Base-by-base conservation (phyloP, 2,797 vertebrate species). In the Leptatherina wallacei region DNA sequence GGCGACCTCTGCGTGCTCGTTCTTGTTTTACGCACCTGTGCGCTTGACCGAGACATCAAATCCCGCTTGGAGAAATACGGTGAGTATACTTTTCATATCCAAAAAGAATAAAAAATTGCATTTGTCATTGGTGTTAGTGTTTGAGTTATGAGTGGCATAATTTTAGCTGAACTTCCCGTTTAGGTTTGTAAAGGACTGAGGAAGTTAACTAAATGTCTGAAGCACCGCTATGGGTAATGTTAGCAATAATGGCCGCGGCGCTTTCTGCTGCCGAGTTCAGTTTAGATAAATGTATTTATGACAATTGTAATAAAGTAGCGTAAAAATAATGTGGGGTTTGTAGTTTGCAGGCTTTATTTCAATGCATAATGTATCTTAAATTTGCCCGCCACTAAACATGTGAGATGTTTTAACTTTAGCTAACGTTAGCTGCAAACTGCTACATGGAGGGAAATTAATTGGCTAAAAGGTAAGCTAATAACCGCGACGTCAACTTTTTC, bases 251-350 rank as follows among this genome's bases (percentile, higher is more conserved):
- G 13, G 16, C 10, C 22, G 3, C 18, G 22, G 32, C n/a, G 47
- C 12, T 14, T 11, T 38, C 11, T 36, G 16, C 22, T 38, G 52
- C 20, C 38, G 2, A 54, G 20, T 29, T 5, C 14, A 33, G 14
- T 38, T n/a, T 20, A 9, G 20, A 27, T n/a, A 5, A 9, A 20
- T 20, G 11, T 55, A n/a, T 40, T 52, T 40, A 30, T 27, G 35
- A 3, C 0, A 12, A 20, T 0, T 35, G 4, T 57, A 35, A 20
- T 36, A 24, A 4, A 16, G n/a, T 51, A 51, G 22, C 22, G 0
- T 33, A 3, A 64, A 64, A 47, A 51, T 32, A 7, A 35, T 22
- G 10, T n/a, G 9, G 7, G 2, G 8, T 47, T 47, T 10, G n/a
- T 49, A 13, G 40, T 49, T 8, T 51, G n/a, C 32, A 13, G 9